Conservation (phyloP, 2,888 invertebrate genomes). For the Eubasilissa splendida region DNA sequence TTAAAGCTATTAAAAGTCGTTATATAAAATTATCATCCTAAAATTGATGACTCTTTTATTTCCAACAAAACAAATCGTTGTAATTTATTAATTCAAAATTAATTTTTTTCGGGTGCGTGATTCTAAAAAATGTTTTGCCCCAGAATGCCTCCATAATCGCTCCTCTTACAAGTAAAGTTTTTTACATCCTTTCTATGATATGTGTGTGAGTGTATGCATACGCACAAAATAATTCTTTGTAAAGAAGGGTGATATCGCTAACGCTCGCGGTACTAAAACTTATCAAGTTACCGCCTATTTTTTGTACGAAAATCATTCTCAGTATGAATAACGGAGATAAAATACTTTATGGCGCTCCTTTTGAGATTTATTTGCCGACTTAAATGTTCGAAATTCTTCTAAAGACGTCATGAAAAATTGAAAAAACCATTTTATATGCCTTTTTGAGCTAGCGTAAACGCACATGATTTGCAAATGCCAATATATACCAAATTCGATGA, state of each 20-base stretch:
- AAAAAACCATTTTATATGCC: conserved; percentile 45
- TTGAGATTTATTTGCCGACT: conserved; percentile 56
- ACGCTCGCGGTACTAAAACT: conserved; percentile 53
- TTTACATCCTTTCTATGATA: too few species aligned
- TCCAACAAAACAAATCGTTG: too few species aligned
- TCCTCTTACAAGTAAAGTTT: too few species aligned
- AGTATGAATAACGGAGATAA: conserved; percentile 55
- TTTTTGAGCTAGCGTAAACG: conserved; percentile 40
- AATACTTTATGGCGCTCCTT: conserved; percentile 56
- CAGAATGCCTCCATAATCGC: too few species aligned
- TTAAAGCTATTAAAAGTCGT: too few species aligned
- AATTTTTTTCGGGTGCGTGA: too few species aligned
- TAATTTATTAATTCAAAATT: too few species aligned
- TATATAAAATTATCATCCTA: too few species aligned
- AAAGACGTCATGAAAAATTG: conserved; percentile 41
- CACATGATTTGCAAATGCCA: conserved; percentile 38
- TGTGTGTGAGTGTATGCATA: conserved; percentile 7
- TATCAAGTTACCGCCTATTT: conserved; percentile 53
- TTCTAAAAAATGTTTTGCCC: too few species aligned
- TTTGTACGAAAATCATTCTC: conserved; percentile 55
- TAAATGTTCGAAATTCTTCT: conserved; percentile 51
- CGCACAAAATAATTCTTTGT: conserved; percentile 16
- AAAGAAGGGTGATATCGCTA: conserved; percentile 54
- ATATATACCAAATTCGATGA: background rate
- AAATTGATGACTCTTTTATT: too few species aligned